These are phyloP conservation scores for Stenodema calcarata DNA, from an alignment of 2,888 invertebrate genomes.

Conservation along the genomic window DNA sequence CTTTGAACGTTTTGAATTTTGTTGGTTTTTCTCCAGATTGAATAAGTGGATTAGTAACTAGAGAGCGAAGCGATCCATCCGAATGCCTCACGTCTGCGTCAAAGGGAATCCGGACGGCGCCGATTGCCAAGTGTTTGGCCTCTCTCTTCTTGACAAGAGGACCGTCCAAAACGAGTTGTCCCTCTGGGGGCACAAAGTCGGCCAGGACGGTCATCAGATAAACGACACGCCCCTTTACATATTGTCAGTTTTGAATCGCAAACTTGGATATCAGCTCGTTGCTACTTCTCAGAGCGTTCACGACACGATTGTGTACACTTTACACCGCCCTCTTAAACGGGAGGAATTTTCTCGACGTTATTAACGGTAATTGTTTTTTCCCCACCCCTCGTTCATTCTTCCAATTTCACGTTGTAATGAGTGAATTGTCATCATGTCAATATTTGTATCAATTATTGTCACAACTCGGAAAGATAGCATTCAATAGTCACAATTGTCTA, in stretches of 20 bases:
- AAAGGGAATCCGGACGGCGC: conserved; percentile 57
- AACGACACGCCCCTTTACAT: conserved; percentile 56
- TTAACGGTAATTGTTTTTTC: conserved; percentile 32
- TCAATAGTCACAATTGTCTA: not conserved
- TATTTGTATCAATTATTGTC: not conserved
- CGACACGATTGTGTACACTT: conserved; percentile 57
- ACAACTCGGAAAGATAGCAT: not conserved
- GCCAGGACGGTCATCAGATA: conserved; percentile 58
- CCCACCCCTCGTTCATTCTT: not conserved
- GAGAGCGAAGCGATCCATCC: not conserved
- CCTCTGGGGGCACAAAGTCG: conserved; percentile 57
- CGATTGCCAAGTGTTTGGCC: conserved; percentile 58
- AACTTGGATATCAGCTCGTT: conserved; percentile 56
- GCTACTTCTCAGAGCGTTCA: conserved; percentile 56
- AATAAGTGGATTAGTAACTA: conserved; percentile 5
- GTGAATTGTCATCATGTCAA: not conserved
- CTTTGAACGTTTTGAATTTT: conserved; percentile 11
- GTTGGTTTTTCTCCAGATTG: conserved; percentile 33
- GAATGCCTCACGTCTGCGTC: conserved; percentile 58
- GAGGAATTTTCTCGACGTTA: conserved; percentile 38
- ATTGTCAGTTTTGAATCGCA: conserved; percentile 49
- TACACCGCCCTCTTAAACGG: conserved; percentile 55
- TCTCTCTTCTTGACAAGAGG: conserved; percentile 56
- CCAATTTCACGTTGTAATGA: not conserved
- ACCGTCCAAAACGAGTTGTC: conserved; percentile 50